Percentiles rank a stretch among this genome's conserved stretches.
Evolutionary conservation across 2,113 vertebrate genomes (phyloP).

Genomic region (Haplotaxodon microlepis): DNA sequence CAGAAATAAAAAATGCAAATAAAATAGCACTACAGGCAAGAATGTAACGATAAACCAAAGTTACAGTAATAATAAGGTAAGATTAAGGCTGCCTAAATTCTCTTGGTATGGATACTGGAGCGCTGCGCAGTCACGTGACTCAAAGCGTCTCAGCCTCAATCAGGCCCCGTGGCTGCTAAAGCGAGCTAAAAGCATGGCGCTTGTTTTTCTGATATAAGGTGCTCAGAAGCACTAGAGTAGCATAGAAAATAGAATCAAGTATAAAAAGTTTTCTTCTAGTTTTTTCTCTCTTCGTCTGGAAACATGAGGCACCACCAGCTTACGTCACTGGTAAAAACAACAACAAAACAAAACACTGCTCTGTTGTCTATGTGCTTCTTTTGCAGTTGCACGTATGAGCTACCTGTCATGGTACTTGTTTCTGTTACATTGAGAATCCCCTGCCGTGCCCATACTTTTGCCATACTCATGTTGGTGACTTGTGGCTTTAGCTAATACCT

Average conservation of each 20-base stretch:
- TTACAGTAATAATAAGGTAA: neutral
- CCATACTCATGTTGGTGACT: neutral
- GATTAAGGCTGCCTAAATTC: neutral
- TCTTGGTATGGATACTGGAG: neutral
- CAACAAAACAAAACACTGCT: neutral
- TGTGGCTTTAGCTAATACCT: neutral
- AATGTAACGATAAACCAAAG: neutral
- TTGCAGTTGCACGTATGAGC: neutral
- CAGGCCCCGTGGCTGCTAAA: neutral
- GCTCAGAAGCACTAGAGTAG: neutral
- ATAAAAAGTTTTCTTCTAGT: neutral
- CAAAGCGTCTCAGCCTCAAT: neutral
- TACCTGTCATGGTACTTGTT: neutral
- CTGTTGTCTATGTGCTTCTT: neutral
- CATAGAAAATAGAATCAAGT: neutral
- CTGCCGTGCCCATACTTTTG: neutral
- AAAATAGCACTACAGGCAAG: neutral
- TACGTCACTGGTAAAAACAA: neutral
- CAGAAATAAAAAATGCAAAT: neutral
- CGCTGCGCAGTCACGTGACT: neutral
- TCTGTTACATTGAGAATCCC: neutral
- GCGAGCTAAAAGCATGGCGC: neutral
- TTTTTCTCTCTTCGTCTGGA: neutral
- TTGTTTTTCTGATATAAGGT: neutral
- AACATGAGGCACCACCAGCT: neutral